phyloP scores from a whole-genome alignment of 2,113 vertebrate genomes.

The Rhinichthys klamathensis region DNA sequence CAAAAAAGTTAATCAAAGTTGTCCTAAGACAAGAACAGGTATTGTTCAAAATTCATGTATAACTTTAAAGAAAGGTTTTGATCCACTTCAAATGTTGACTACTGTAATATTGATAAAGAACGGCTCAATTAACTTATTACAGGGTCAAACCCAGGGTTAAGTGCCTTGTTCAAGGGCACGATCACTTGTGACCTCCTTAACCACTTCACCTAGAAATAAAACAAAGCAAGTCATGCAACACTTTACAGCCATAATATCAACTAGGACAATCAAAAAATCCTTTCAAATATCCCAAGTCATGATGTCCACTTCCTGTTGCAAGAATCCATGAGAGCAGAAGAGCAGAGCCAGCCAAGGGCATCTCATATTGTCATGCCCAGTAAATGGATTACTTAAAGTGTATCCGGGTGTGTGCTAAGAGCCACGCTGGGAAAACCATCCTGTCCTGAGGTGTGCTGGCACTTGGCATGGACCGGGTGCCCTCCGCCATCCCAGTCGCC shows the following conservation, averaged over 20 bases:
- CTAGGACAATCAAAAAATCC: not conserved
- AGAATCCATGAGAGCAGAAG: not conserved
- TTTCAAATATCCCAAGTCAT: not conserved
- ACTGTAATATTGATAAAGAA: not conserved
- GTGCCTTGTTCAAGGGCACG: not conserved
- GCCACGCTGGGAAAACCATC: slow-evolving; percentile 36
- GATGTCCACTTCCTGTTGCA: not conserved
- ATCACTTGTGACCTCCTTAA: not conserved
- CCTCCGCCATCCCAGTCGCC: slow-evolving; percentile 39
- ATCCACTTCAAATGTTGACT: too few species aligned
- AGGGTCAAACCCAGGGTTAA: not conserved
- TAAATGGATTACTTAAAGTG: slow-evolving; percentile 60
- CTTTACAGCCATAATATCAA: not conserved
- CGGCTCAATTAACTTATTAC: not conserved
- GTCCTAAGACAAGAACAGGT: too few species aligned
- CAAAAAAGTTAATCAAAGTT: too few species aligned
- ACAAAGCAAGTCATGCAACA: not conserved
- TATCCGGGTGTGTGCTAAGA: slow-evolving; percentile 33
- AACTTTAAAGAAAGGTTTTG: too few species aligned
- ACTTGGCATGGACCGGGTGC: slow-evolving; percentile 45
- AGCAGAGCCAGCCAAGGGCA: slow-evolving; percentile 6
- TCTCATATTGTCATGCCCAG: slow-evolving; percentile 34
- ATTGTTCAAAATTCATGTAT: too few species aligned
- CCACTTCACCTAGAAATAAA: not conserved
- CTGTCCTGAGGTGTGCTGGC: slow-evolving; percentile 36